Evolutionary conservation across 2,113 vertebrate species (phyloP).

Genomic region (Myrmophylax atrothorax): DNA sequence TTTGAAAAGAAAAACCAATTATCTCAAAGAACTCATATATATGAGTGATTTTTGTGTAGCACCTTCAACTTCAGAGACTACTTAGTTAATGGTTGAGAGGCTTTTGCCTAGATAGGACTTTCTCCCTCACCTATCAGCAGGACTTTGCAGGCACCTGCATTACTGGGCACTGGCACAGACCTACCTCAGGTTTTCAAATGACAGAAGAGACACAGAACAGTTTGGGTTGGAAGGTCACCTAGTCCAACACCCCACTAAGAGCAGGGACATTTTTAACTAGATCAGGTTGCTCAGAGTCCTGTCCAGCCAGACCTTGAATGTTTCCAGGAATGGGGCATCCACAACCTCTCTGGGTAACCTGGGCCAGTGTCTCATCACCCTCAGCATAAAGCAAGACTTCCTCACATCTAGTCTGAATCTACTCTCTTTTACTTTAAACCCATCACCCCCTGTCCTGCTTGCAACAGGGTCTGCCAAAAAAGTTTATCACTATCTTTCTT

Average conservation of each 20-base stretch:
- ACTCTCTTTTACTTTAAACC: neutral
- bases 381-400: neutral
- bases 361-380: neutral
- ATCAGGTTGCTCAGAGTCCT: neutral
- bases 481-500: neutral
- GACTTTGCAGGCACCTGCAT: neutral
- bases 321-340: neutral
- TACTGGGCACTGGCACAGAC: neutral
- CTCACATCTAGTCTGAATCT: neutral
- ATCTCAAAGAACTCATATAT: neutral
- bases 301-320: neutral
- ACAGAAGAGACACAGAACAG: neutral
- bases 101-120: neutral
- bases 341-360: neutral
- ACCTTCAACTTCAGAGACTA: neutral
- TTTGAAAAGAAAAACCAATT: neutral
- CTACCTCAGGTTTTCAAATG: neutral
- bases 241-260: neutral
- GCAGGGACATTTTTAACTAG: neutral
- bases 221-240: neutral
- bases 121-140: neutral
- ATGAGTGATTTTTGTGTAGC: neutral
- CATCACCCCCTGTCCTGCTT: neutral
- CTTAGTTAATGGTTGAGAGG: neutral
- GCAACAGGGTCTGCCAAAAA: neutral